A percentile compares a stretch with the other conserved stretches of the same genome.
These are phyloP conservation scores for Candidula unifasciata DNA, from an alignment of 2,888 invertebrate genomes.

Conservation along the genomic window DNA sequence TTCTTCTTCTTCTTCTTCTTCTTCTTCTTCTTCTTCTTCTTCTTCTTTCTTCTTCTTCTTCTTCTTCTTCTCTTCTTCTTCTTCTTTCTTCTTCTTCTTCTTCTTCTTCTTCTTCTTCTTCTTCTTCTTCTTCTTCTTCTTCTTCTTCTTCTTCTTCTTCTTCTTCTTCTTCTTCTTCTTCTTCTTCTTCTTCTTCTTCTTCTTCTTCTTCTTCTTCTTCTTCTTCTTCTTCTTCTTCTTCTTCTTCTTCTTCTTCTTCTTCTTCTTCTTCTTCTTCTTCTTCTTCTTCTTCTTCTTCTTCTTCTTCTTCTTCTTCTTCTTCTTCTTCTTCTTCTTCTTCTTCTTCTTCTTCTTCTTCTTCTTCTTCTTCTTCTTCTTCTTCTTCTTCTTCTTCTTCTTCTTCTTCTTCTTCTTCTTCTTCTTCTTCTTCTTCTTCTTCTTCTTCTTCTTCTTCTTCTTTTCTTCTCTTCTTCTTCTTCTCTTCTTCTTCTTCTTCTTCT, in stretches of 20 bases:
- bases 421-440: background rate
- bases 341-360: background rate
- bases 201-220: background rate
- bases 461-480: background rate
- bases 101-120: no score
- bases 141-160: background rate
- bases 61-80: background rate
- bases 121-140: conserved; percentile 14
- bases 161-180: background rate
- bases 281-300: background rate
- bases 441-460: background rate
- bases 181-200: background rate
- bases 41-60: no score
- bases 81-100: background rate
- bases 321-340: background rate
- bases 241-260: no score
- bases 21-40: background rate
- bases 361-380: background rate
- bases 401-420: background rate
- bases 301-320: background rate
- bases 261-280: background rate
- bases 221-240: background rate
- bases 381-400: background rate
- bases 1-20: background rate
- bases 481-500: no score